Evolutionary conservation across 2,888 invertebrate species (phyloP).

Genomic region (Itoplectis maculator): DNA sequence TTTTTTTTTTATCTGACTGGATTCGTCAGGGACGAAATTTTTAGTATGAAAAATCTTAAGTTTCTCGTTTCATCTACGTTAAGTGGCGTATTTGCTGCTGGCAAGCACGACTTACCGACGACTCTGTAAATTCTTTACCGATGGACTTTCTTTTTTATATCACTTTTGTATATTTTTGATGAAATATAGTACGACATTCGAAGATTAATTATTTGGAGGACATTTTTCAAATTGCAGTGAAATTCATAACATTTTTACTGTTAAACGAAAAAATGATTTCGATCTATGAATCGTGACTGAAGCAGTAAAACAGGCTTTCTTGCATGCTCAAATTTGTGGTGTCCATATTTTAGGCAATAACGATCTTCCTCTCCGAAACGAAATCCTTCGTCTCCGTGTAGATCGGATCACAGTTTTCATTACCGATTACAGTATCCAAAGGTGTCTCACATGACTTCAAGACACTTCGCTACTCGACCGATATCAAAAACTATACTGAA

Average conservation of each 20-base stretch:
- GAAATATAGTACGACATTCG: not conserved
- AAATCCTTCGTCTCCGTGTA: too few species aligned
- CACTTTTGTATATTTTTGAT: not conserved
- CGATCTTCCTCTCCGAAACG: too few species aligned
- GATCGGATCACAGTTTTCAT: conserved; percentile 3
- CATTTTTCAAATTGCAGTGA: not conserved
- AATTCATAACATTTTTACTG: too few species aligned
- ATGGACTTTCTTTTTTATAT: not conserved
- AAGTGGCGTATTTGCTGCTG: not conserved
- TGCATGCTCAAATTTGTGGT: too few species aligned
- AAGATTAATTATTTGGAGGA: not conserved
- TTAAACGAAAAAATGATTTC: too few species aligned
- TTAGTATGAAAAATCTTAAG: not conserved
- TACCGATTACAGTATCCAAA: not conserved
- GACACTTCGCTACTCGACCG: too few species aligned
- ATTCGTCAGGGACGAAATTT: not conserved
- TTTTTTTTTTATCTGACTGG: conserved; percentile 15
- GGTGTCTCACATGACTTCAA: too few species aligned
- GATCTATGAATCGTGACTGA: too few species aligned
- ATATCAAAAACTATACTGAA: too few species aligned
- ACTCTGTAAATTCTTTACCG: not conserved
- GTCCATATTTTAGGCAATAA: too few species aligned
- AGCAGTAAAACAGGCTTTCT: not conserved
- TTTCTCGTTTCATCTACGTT: not conserved
- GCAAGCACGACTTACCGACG: not conserved